phyloP scores from a whole-genome alignment of 1,140 invertebrate species.

The Temnothorax nylanderi region DNA sequence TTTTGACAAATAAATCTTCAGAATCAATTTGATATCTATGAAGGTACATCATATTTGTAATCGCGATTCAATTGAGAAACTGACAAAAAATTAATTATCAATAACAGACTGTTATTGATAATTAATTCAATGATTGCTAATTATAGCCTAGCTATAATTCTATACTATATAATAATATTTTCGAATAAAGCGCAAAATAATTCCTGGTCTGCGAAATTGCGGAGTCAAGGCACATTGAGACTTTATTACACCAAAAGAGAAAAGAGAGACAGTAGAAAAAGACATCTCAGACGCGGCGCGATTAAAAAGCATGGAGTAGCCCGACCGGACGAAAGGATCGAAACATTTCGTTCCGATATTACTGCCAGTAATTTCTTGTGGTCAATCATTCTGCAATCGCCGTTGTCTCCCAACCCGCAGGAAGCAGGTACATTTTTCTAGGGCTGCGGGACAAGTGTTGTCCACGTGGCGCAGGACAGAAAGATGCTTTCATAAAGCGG shows the following conservation, averaged over 20 bases:
- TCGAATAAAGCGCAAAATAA: not conserved
- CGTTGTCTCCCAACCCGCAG: not conserved
- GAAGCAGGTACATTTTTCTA: constrained; percentile 19
- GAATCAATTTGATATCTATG: not conserved
- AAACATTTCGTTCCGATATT: constrained; percentile 59
- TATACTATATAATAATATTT: not conserved
- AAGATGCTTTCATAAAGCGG: constrained; percentile 69
- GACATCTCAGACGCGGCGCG: constrained; percentile 27
- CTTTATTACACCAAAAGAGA: constrained; percentile 53
- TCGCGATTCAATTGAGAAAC: not conserved
- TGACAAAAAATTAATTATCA: not conserved
- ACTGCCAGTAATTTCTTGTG: constrained; percentile 29
- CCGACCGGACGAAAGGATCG: constrained; percentile 21
- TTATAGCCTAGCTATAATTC: not conserved
- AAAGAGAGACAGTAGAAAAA: constrained; percentile 27
- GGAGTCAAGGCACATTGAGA: constrained; percentile 10
- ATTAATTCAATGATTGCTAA: not conserved
- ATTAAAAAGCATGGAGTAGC: constrained; percentile 58
- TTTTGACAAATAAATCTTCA: not conserved
- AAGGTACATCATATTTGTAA: not conserved
- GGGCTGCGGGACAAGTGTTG: constrained; percentile 44
- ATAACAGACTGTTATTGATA: not conserved
- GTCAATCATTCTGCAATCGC: constrained; percentile 56
- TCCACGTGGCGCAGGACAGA: constrained; percentile 27
- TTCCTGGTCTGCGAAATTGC: not conserved